phyloP scores from a whole-genome alignment of 2,888 invertebrate genomes.

The Caenorhabditis sp. region DNA sequence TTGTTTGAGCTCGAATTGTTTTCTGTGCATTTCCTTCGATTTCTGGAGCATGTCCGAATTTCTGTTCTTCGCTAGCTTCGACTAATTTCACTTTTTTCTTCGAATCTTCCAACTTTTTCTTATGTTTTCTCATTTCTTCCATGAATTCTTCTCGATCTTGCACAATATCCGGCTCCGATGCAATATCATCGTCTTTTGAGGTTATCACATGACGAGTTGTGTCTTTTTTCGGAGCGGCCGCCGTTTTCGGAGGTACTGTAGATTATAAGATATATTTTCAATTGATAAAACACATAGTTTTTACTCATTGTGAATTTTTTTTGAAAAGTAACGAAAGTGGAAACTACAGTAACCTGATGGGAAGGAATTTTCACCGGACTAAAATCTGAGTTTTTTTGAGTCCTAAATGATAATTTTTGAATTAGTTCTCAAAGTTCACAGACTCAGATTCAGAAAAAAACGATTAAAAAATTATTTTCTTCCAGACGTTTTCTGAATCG shows the following conservation, averaged over 20 bases:
- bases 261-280: too few species aligned
- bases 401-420: too few species aligned
- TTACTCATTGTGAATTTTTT: background rate
- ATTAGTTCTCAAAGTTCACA: too few species aligned
- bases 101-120: conserved; percentile 24
- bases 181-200: conserved; percentile 47
- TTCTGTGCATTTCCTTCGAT: conserved; percentile 31
- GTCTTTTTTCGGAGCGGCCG: conserved; percentile 17
- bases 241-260: conserved; percentile 18
- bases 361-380: too few species aligned
- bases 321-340: too few species aligned
- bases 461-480: too few species aligned
- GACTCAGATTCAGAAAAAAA: too few species aligned
- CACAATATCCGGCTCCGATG: conserved; percentile 52
- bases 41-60: conserved; percentile 34
- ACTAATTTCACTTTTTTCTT: conserved; percentile 14
- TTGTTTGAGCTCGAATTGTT: conserved; percentile 20
- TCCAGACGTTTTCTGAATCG: too few species aligned
- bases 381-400: too few species aligned
- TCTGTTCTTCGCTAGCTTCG: conserved; percentile 1
- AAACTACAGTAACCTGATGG: too few species aligned
- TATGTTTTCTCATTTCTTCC: conserved; percentile 36
- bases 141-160: conserved; percentile 44
- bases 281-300: too few species aligned
- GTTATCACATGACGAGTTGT: conserved; percentile 29